Base-by-base conservation (phyloP, 2,113 vertebrate genomes). In the Aegypius monachus region DNA sequence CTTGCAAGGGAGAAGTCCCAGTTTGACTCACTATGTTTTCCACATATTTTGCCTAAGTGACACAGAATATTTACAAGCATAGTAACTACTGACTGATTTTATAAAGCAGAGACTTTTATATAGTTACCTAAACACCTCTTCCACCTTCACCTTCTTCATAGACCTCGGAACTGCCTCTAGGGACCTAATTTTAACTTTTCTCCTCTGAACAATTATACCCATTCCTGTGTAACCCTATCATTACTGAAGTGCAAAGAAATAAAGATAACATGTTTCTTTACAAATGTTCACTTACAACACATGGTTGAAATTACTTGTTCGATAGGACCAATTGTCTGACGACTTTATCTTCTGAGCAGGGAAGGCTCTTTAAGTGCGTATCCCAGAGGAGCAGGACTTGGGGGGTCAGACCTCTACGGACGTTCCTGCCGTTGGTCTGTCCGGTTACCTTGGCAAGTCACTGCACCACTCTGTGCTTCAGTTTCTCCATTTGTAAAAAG, bases 391-490 rank as follows among this genome's bases (percentile, higher is more conserved):
- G 11, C 10, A 38, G 43, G 11, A 23, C 22, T 32, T 2, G 6
- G 38, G 29, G 73, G 31, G 10, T 14, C 7, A 45, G 19, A n/a
- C 32, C 7, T 87, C 20, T n/a, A 59, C n/a, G 9, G 25, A 12
- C 0, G 2, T 42, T 66, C 34, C 45, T 86, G 42, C 16, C 0
- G 0, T 34, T 0, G 0, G 10, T 23, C 45, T 75, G 6, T 29
- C 63, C 4, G 2, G 27, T 47, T 74, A 55, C 25, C 23, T 71
- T 58, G 17, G 42, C 22, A 68, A 88, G 12, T 74, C 9, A 22
- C 75, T 92, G 81, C 32, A 74, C 12, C 20, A 32, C 15, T 7
- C 32, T 27, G 13, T 45, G 8, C 27, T 80, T 72, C 40, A 34
- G 3, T 52, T 88, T 81, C 55, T 78, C 27, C 3, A 2, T 45